Base-by-base conservation (phyloP, 37 sponge, comb jelly and placozoan genomes). In the Mnemiopsis leidyi region DNA sequence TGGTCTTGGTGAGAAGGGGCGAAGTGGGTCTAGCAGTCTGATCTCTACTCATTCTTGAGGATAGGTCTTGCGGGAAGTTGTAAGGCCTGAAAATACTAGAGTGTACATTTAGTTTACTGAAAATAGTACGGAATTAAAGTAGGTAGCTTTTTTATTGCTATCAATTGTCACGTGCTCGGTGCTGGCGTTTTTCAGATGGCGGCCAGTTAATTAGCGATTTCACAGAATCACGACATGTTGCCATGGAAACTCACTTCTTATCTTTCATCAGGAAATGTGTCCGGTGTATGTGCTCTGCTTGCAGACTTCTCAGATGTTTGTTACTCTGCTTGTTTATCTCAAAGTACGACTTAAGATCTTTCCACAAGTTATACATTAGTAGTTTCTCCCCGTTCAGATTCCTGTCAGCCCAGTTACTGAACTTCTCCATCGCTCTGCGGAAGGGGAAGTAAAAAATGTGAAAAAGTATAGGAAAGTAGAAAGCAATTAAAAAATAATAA, bases 321-420 rank as follows among this genome's bases (percentile, higher is more conserved):
- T 85, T 85, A 23, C 61, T 40, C 61, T 85, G 90, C 39, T 85
- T 85, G 61, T 85, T 85, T 25, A 85, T 85, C 90, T 85, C 90
- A 23, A 85, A 85, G 90, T 40, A 85, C 24, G 90, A 85, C 29
- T 23, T 85, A 18, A 85, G 48, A 85, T 85, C 90, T 39, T 40
- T 85, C 90, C 90, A 85, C 90, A 85, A 28, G 3, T 25, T 29
- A 33, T 85, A 85, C 23, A 40, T 35, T 23, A 38, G 36, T 61
- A 85, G n/a, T 25, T 85, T 85, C 90, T 85, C 90, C 7, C 90
- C 90, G 24, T 35, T 85, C 35, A 85, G 48, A 25, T 18, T 40
- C 2, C 61, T 38, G 1, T 21, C 36, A 9, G 90, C 90, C 90
- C 90, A 85, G 90, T 39, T 85, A 40, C 90, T 26, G 61, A 85